These are phyloP conservation scores for Nothoprocta perdicaria DNA, from an alignment of 2,113 vertebrate genomes.

Conservation along the genomic window DNA sequence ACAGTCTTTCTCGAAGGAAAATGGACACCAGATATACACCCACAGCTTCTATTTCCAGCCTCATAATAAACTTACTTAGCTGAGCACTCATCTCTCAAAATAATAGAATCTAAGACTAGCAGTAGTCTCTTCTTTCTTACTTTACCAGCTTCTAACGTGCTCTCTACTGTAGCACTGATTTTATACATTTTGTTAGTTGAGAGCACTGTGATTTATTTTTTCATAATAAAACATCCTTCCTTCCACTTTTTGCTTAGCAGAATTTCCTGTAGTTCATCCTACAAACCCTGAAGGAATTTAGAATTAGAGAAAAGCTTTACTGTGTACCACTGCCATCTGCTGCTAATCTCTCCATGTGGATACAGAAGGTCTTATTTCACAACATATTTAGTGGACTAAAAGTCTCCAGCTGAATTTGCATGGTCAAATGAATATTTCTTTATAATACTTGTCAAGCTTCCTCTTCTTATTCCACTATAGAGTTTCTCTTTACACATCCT, in stretches of 20 bases:
- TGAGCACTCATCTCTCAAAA: not conserved
- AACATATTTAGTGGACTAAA: slow-evolving; percentile 2
- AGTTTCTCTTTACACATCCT: not conserved
- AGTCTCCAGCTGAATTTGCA: not conserved
- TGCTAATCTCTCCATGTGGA: slow-evolving; percentile 54
- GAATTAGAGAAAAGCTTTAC: slow-evolving; percentile 32
- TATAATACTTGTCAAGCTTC: not conserved
- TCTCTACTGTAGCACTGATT: not conserved
- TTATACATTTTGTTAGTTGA: not conserved
- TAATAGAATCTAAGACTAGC: not conserved
- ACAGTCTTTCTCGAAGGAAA: not conserved
- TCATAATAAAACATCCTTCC: not conserved
- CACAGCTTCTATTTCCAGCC: not conserved
- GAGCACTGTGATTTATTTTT: not conserved
- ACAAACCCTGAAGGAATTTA: slow-evolving; percentile 17
- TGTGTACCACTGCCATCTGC: slow-evolving; percentile 62
- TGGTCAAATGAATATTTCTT: not conserved
- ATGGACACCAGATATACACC: not conserved
- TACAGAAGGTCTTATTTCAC: slow-evolving; percentile 21
- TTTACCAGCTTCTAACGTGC: not conserved
- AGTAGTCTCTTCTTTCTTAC: not conserved
- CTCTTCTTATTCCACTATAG: not conserved
- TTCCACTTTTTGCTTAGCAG: not conserved
- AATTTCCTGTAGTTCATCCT: not conserved
- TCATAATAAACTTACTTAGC: not conserved